Base-by-base conservation (phyloP, 2,113 vertebrate genomes). In the Murina feae region DNA sequence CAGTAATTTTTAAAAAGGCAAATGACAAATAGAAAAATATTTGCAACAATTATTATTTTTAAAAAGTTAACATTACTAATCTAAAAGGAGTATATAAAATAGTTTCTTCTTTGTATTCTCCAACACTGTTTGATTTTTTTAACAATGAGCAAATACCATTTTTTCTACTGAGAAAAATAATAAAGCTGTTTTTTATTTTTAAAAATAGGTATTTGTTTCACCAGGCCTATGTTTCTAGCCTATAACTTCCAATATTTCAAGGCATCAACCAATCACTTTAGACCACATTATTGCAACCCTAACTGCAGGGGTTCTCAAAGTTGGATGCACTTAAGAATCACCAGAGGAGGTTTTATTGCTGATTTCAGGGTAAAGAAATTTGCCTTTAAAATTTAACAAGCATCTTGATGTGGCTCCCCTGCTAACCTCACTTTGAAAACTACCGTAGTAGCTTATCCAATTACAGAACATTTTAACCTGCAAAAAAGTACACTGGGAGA, bases 141-240 rank as follows among this genome's bases (percentile, higher is more conserved):
- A 75, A 74, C 11, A 88, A 71, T 91, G 21, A 86, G 51, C 32
- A 76, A 53, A 65, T 25, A 92, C 17, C 30, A 42, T 78, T 89
- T 95, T 94, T 93, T 80, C 37, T 86, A 75, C 6, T 32, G 23
- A 89, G 76, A 86, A 90, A 90, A 95, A 88, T 37, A 85, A 88
- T n/a, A 74, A 75, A 75, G 30, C 10, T 90, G 16, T 51, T 93
- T 87, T 90, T 88, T 81, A 83, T 44, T 94, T 94, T 82, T 55
- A 53, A 71, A 79, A 80, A 10, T 42, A 69, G 92, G 25, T 39
- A 37, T 80, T 80, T 91, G 49, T 71, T 89, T 82, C 91, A 93
- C 53, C 35, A 86, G 53, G 11, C 30, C 32, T 82, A 68, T 53
- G 84, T 89, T 47, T 94, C 74, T 32, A 89, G 7, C 2, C 35